Percentiles rank a stretch among this genome's conserved stretches.
These are phyloP conservation scores for Dermatophagoides farinae DNA, from an alignment of 1,140 invertebrate genomes.

Conservation along the genomic window DNA sequence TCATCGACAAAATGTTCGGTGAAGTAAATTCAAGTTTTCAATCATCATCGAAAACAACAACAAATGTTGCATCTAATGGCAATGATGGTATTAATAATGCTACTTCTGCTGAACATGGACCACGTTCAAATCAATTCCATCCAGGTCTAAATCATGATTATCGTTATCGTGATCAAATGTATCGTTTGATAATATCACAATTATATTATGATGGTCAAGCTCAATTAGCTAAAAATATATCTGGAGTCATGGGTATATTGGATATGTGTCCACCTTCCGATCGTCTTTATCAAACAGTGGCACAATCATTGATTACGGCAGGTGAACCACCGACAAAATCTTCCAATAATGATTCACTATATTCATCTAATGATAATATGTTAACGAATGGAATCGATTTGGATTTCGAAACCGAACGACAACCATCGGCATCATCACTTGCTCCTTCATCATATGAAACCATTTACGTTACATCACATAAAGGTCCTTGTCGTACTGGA, in stretches of 20 bases:
- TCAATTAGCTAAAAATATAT: slow-evolving; percentile 57
- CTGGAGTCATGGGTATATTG: slow-evolving; percentile 57
- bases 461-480: slow-evolving; percentile 94
- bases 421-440: neutral
- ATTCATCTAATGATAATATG: too few species aligned
- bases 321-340: slow-evolving; percentile 30
- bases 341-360: neutral
- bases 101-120: too few species aligned
- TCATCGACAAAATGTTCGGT: neutral
- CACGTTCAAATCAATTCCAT: neutral
- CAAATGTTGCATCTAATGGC: neutral
- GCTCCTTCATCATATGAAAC: slow-evolving; percentile 60
- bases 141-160: neutral
- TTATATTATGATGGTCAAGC: slow-evolving; percentile 82
- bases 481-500: slow-evolving; percentile 79
- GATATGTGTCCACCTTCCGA: slow-evolving; percentile 87
- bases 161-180: slow-evolving; percentile 43
- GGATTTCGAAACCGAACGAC: slow-evolving; percentile 77
- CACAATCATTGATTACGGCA: slow-evolving; percentile 65
- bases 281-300: slow-evolving; percentile 58
- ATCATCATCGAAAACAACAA: neutral
- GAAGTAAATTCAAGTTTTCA: neutral
- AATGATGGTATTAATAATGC: neutral
- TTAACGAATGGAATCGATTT: slow-evolving; percentile 52
- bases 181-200: slow-evolving; percentile 70